Evolutionary conservation across 2,888 invertebrate species (phyloP).

Genomic region (Drosophila paranaensis): DNA sequence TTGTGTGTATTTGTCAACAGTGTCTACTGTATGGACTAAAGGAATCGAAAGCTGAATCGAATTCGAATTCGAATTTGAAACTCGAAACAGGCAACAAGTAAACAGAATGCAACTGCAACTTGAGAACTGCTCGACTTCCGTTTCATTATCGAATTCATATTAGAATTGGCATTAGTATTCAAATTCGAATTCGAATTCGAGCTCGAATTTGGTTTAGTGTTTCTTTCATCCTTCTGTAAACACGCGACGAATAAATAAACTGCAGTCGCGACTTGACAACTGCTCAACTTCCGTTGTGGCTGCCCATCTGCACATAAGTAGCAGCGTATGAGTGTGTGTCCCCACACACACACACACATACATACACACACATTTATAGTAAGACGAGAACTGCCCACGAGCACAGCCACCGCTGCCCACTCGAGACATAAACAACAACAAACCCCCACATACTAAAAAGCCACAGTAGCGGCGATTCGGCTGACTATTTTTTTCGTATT

Average conservation of each 20-base stretch:
- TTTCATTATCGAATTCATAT: not conserved
- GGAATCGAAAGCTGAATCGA: constrained; percentile 26
- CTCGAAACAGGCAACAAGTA: constrained; percentile 1
- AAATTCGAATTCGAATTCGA: not conserved
- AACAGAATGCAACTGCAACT: not conserved
- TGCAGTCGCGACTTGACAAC: constrained; percentile 48
- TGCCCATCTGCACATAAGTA: constrained; percentile 47
- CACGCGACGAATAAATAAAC: constrained; percentile 60
- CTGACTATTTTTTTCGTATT: constrained; percentile 34
- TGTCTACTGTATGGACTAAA: constrained; percentile 39
- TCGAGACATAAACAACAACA: constrained; percentile 65
- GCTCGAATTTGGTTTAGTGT: not conserved
- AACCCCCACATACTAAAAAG: constrained; percentile 36
- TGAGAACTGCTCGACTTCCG: not conserved
- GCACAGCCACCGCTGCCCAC: constrained; percentile 47
- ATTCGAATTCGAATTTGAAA: not conserved
- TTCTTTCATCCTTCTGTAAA: constrained; percentile 17
- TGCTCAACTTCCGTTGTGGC: constrained; percentile 52
- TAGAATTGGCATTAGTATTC: not conserved
- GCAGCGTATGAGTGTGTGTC: constrained; percentile 18
- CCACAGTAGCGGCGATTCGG: constrained; percentile 51
- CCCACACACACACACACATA: constrained; percentile 25
- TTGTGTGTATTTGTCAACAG: constrained; percentile 40
- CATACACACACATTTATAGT: constrained; percentile 32
- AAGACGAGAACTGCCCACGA: constrained; percentile 69